Evolutionary conservation across 2,797 vertebrate species (phyloP), one percentile per base, ranked within the genome.

Genomic region (Miichthys miiuy): DNA sequence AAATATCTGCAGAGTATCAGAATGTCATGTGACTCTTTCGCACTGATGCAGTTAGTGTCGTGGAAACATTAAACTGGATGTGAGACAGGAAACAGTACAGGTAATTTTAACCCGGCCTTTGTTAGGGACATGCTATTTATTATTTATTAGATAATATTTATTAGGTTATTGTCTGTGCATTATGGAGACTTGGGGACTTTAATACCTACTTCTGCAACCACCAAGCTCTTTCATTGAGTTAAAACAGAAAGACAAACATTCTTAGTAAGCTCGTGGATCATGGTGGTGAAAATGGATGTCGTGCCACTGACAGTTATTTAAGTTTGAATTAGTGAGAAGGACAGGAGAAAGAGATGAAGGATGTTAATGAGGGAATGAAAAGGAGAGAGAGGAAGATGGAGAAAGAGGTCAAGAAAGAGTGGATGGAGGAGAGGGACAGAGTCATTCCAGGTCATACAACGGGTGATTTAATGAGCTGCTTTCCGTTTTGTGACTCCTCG

Each of bases 371-470:
- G 16, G 5, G 6, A 30, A 14, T 14, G 14, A n/a, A 17, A 38
- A 20, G 20, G 5, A 68, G 25, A 52, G 7, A 14, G 47, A 67
- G 12, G 21, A 65, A 10, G 11, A 18, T 34, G 34, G 34, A 38
- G 8, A 38, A 38, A 38, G 34, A 23, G 34, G 48, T 75, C 46
- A 54, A 38, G 46, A 58, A 60, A 52, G 51, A 64, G 10, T 63
- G 23, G 57, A 64, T 25, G 47, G 23, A 58, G 48, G 16, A 38
- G n/a, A 23, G 48, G 17, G 50, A 62, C 8, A 61, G 72, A 58
- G 77, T 78, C 70, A 68, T 58, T 66, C 21, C 56, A 51, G 70
- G 67, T 78, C 77, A 58, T 11, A 3, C 25, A 41, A 27, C 47
- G 57, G 58, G 56, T n/a, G 23, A 66, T 66, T 21, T 7, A 27